Conservation (phyloP, 2,113 vertebrate species). For the Brienomyrus longianalis region DNA sequence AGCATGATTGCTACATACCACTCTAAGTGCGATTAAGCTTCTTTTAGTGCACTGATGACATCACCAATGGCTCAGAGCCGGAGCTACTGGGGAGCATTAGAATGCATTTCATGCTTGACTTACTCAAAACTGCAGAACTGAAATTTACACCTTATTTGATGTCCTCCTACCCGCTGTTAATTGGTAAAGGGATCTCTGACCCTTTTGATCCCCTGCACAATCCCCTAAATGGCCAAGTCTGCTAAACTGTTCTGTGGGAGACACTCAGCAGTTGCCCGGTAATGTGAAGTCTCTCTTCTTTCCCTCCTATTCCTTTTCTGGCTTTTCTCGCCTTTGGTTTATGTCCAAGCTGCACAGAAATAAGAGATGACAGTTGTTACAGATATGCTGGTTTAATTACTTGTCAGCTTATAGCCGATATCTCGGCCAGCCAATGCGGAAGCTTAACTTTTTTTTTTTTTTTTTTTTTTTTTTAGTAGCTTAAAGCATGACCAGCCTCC, state of each 20-base stretch:
- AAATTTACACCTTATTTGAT: conserved; percentile 86
- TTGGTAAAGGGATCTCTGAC: conserved; percentile 82
- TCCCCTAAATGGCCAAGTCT: conserved; percentile 82
- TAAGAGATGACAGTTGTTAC: conserved; percentile 96
- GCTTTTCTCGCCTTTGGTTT: conserved; percentile 80
- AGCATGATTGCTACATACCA: conserved; percentile 66
- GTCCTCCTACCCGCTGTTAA: conserved; percentile 78
- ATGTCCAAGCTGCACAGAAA: conserved; percentile 85
- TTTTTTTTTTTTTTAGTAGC: conserved; percentile 67
- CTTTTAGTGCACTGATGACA: conserved; percentile 69
- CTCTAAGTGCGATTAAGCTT: conserved; percentile 68
- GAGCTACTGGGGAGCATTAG: conserved; percentile 74
- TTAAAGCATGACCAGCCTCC: conserved; percentile 91
- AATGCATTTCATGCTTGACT: conserved; percentile 79
- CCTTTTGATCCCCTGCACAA: conserved; percentile 78
- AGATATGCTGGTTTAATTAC: conserved; percentile 97
- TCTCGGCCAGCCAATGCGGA: conserved; percentile 84
- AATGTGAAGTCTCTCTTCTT: conserved; percentile 64
- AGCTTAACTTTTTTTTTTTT: conserved; percentile 79
- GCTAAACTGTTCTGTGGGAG: conserved; percentile 78
- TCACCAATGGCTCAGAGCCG: conserved; percentile 69
- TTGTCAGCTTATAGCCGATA: conserved; percentile 94
- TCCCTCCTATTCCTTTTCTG: conserved; percentile 53
- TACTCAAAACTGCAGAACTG: conserved; percentile 78
- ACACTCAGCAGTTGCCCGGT: conserved; percentile 72